Evolutionary conservation across 2,888 invertebrate species (phyloP).

Genomic region (Scrobipalpa atriplicella): DNA sequence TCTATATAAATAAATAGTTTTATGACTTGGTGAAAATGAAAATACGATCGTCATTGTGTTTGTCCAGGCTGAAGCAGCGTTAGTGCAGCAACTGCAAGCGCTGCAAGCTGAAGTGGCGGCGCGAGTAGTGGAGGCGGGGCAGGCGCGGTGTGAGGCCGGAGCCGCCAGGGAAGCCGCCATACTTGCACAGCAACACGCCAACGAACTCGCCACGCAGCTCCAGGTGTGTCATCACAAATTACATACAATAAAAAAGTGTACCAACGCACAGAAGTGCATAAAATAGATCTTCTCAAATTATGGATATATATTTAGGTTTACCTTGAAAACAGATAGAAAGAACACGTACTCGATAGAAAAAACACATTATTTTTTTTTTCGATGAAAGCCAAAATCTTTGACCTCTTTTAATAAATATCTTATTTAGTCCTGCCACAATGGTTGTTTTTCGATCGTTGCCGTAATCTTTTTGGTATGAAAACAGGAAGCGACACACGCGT

Average conservation of each 20-base stretch:
- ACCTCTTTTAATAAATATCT: too few relatives aligned
- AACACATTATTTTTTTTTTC: too few relatives aligned
- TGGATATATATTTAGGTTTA: neutral
- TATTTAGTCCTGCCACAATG: too few relatives aligned
- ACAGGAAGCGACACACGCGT: conserved; percentile 79
- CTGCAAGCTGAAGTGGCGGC: conserved; percentile 69
- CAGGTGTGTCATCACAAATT: conserved; percentile 49
- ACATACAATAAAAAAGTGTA: too few relatives aligned
- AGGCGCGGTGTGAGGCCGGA: conserved; percentile 72
- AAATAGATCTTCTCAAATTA: neutral
- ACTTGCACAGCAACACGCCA: conserved; percentile 76
- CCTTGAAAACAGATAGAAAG: neutral
- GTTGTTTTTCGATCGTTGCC: neutral
- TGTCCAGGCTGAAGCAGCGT: conserved; percentile 58
- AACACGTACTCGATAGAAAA: too few relatives aligned
- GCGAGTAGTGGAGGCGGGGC: conserved; percentile 63
- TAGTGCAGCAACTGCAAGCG: conserved; percentile 72
- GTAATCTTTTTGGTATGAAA: conserved; percentile 15
- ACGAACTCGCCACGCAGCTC: conserved; percentile 74
- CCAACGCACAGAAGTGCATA: too few relatives aligned
- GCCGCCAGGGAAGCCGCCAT: conserved; percentile 66
- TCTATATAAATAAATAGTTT: too few relatives aligned
- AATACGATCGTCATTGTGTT: neutral
- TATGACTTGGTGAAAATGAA: too few relatives aligned
- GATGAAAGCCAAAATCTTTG: too few relatives aligned